A percentile compares a stretch with the other conserved stretches of the same genome.
Conservation (phyloP, 2,797 vertebrate genomes). For the Spea hammondii region DNA sequence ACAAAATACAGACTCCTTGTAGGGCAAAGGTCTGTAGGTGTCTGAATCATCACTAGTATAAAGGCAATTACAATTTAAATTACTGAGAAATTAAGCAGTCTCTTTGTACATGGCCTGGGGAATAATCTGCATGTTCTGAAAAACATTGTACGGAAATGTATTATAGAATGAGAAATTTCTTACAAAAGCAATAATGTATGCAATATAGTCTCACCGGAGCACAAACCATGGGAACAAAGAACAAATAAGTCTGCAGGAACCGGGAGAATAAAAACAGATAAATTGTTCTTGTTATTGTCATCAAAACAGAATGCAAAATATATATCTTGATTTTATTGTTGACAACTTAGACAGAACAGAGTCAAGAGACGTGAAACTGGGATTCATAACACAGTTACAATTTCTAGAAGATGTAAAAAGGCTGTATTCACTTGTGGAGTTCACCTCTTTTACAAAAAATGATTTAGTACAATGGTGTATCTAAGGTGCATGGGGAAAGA, state of each 20-base stretch:
- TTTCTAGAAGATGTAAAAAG: neutral
- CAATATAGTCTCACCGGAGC: neutral
- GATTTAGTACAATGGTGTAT: too few relatives aligned
- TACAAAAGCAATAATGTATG: neutral
- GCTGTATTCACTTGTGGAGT: too few relatives aligned
- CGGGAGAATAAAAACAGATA: neutral
- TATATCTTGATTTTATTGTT: neutral
- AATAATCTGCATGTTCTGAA: neutral
- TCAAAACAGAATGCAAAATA: neutral
- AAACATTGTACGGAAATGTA: neutral
- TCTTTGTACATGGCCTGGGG: neutral
- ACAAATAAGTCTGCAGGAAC: neutral
- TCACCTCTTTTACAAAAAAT: too few relatives aligned
- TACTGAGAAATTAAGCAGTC: neutral
- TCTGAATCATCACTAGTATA: neutral
- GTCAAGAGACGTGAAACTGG: neutral
- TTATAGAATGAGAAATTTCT: neutral
- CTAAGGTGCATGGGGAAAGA: too few relatives aligned
- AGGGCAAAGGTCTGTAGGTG: too few relatives aligned
- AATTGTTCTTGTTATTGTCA: neutral
- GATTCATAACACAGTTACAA: neutral
- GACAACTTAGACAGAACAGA: neutral
- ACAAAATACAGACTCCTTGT: too few relatives aligned
- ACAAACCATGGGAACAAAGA: neutral
- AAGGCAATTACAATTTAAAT: constrained; percentile 14